A percentile compares a stretch with the other conserved stretches of the same genome.
Conservation (phyloP, 1,140 invertebrate species). For the Bradysia coprophila region DNA sequence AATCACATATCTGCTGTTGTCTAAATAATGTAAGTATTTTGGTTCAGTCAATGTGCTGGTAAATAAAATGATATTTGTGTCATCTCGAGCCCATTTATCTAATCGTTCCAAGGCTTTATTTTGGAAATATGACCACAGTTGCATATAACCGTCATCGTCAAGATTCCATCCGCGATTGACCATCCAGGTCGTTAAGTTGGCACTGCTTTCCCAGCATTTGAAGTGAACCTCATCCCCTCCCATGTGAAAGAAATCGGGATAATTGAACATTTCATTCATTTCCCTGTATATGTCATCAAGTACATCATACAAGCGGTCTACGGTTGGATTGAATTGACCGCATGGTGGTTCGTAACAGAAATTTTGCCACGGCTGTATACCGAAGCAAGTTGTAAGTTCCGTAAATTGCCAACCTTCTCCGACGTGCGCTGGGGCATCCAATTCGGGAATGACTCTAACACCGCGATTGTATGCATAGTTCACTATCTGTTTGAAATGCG, state of each 20-base stretch:
- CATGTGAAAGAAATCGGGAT: slow-evolving; percentile 61
- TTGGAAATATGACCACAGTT: slow-evolving; percentile 55
- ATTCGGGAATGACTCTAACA: slow-evolving; percentile 53
- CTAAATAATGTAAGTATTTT: slow-evolving; percentile 25
- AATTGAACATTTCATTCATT: slow-evolving; percentile 37
- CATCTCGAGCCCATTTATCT: slow-evolving; percentile 24
- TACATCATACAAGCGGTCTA: slow-evolving; percentile 45
- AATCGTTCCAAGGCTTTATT: slow-evolving; percentile 32
- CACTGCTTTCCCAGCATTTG: slow-evolving; percentile 50
- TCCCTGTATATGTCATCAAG: slow-evolving; percentile 43
- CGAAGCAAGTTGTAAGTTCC: slow-evolving; percentile 34
- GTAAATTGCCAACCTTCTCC: slow-evolving; percentile 62
- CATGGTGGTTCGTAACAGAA: slow-evolving; percentile 67
- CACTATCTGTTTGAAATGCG: slow-evolving; percentile 36
- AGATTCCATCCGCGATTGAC: slow-evolving; percentile 29
- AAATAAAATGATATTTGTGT: slow-evolving; percentile 31
- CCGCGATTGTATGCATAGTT: slow-evolving; percentile 44
- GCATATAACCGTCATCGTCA: slow-evolving; percentile 34
- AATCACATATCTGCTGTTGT: slow-evolving; percentile 33
- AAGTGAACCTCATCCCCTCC: slow-evolving; percentile 60
- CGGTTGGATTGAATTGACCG: slow-evolving; percentile 57
- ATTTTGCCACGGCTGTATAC: slow-evolving; percentile 44
- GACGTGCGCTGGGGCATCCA: slow-evolving; percentile 66
- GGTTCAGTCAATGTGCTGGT: slow-evolving; percentile 33
- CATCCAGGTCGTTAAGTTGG: slow-evolving; percentile 45